Percentiles rank a stretch among this genome's conserved stretches.
phyloP scores from a whole-genome alignment of 2,797 vertebrate genomes.

The Hybognathus amarus region DNA sequence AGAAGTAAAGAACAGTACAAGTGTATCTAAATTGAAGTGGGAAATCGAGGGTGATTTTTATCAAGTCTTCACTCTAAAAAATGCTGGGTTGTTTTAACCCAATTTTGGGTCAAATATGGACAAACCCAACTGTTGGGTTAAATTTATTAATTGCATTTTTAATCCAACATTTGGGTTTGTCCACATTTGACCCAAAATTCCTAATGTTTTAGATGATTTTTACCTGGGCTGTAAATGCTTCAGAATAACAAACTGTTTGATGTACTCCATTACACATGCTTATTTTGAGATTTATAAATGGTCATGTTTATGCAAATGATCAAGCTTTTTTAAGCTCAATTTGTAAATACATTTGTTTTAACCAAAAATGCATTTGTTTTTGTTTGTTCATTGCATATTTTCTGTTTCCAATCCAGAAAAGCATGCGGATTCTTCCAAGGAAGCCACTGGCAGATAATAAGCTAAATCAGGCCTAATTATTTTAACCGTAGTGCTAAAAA shows the following conservation, averaged over 20 bases:
- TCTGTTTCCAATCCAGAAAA: neutral
- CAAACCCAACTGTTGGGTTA: too few relatives aligned
- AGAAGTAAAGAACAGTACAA: neutral
- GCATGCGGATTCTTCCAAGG: neutral
- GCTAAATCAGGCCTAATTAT: constrained; percentile 16
- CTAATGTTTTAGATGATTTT: constrained; percentile 32
- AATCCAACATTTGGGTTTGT: too few relatives aligned
- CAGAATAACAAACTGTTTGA: constrained; percentile 21
- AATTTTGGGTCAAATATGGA: too few relatives aligned
- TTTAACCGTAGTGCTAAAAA: constrained; percentile 23
- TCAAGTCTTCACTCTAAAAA: neutral
- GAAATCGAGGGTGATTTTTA: constrained; percentile 28
- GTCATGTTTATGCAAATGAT: constrained; percentile 29
- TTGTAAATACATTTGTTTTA: constrained; percentile 10
- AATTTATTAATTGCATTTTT: too few relatives aligned
- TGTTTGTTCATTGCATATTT: constrained; percentile 12
- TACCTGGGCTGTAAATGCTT: neutral
- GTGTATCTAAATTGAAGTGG: constrained; percentile 5
- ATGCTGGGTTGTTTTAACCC: too few relatives aligned
- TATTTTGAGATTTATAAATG: constrained; percentile 6
- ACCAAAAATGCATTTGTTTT: neutral
- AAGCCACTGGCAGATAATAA: neutral
- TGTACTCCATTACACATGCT: constrained; percentile 25
- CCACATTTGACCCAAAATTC: too few relatives aligned
- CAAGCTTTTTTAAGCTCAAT: constrained; percentile 15